These are phyloP conservation scores for Heliconius hortense DNA, from an alignment of 2,888 invertebrate genomes.

Conservation along the genomic window DNA sequence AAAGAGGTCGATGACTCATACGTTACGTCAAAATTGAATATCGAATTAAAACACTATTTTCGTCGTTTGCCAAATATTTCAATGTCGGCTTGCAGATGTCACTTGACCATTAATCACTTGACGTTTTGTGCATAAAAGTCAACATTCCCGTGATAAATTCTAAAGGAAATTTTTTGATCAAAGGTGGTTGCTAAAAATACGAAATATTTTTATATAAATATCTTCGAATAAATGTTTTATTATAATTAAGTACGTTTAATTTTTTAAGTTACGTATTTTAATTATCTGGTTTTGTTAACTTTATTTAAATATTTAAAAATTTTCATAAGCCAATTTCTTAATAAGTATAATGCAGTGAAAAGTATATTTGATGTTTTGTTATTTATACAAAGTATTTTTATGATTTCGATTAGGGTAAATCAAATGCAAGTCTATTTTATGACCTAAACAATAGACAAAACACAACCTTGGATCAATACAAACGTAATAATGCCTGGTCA, in stretches of 20 bases:
- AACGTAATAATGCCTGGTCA: conserved; percentile 62
- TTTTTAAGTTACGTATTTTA: too few relatives aligned
- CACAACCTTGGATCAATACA: conserved; percentile 57
- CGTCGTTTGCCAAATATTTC: conserved; percentile 44
- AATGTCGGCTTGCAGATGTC: conserved; percentile 47
- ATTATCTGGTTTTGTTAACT: too few relatives aligned
- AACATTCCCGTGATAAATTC: background rate
- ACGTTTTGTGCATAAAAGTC: conserved; percentile 15
- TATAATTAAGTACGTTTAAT: too few relatives aligned
- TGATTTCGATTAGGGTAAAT: conserved; percentile 33
- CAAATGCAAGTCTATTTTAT: conserved; percentile 48
- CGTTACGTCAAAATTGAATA: conserved; percentile 39
- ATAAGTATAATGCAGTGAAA: background rate
- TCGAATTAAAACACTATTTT: conserved; percentile 48
- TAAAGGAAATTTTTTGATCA: background rate
- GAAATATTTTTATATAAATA: background rate
- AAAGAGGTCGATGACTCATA: conserved; percentile 48
- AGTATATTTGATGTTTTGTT: background rate
- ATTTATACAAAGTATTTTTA: background rate
- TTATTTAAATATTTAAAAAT: too few relatives aligned
- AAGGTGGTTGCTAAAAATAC: background rate
- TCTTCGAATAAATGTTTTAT: too few relatives aligned
- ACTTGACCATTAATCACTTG: conserved; percentile 18
- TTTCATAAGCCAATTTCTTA: too few relatives aligned
- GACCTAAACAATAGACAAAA: conserved; percentile 46